phyloP scores from a whole-genome alignment of 2,888 invertebrate genomes.

The Crepidodera aurea region DNA sequence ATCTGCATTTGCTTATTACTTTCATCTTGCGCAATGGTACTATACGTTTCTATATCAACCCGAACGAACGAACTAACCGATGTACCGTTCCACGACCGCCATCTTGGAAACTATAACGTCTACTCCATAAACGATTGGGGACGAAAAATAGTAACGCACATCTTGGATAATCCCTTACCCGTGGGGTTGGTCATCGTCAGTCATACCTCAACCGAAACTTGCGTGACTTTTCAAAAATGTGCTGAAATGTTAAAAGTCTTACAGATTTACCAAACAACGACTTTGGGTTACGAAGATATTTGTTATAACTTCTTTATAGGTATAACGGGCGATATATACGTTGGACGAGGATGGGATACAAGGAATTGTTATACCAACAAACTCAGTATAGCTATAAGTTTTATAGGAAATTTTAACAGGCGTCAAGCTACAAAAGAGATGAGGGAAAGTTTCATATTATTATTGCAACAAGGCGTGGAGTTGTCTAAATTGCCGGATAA shows the following conservation, averaged over 20 bases:
- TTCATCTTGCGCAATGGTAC: background rate
- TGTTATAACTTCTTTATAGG: constrained; percentile 62
- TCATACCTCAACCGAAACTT: constrained; percentile 63
- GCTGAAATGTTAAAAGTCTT: constrained; percentile 62
- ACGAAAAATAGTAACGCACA: background rate
- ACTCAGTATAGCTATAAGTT: constrained; percentile 62
- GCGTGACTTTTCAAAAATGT: constrained; percentile 60
- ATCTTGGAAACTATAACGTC: background rate
- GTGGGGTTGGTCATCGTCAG: constrained; percentile 59
- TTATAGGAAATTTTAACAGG: constrained; percentile 63
- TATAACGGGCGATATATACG: constrained; percentile 65
- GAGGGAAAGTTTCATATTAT: constrained; percentile 60
- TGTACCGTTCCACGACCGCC: background rate
- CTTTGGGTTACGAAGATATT: constrained; percentile 46
- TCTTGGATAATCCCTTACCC: constrained; percentile 21
- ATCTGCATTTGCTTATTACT: background rate
- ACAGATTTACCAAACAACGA: constrained; percentile 56
- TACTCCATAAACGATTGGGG: background rate
- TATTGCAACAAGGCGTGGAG: constrained; percentile 61
- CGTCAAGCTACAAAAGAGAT: constrained; percentile 60
- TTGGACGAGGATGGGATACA: constrained; percentile 65
- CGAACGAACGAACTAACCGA: too few species aligned
- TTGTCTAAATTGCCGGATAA: constrained; percentile 59
- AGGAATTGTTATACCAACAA: constrained; percentile 63
- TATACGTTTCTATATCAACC: background rate